These are phyloP conservation scores for Ailuropoda melanoleuca DNA, from an alignment of 2,113 vertebrate species.

Conservation along the genomic window DNA sequence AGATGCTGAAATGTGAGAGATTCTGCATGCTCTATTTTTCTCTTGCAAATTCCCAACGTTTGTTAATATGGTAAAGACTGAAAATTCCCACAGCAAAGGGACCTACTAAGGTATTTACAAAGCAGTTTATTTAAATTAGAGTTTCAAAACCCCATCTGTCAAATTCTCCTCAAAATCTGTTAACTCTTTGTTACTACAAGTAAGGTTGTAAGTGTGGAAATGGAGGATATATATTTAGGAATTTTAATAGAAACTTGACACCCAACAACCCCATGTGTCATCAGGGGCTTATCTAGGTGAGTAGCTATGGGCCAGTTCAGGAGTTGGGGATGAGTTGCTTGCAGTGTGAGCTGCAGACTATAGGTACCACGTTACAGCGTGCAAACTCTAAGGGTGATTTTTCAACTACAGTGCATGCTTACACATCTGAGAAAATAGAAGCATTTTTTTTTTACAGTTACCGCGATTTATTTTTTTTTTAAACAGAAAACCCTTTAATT, in stretches of 20 bases:
- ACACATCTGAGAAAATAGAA: neutral
- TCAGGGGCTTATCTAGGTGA: neutral
- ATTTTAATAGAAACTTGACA: neutral
- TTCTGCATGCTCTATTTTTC: neutral
- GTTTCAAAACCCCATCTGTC: neutral
- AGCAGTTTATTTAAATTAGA: neutral
- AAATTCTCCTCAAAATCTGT: neutral
- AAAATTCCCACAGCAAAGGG: neutral
- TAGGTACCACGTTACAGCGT: neutral
- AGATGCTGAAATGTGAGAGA: neutral
- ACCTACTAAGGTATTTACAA: neutral
- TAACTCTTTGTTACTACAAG: neutral
- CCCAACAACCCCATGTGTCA: neutral
- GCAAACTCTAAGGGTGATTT: neutral
- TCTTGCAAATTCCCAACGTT: neutral
- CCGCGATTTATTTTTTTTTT: neutral
- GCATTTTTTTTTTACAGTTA: neutral
- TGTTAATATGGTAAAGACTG: neutral
- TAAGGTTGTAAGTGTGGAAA: neutral
- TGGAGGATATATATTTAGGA: neutral
- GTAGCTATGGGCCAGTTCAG: neutral
- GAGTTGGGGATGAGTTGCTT: neutral
- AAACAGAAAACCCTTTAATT: conserved; percentile 85
- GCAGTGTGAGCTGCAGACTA: neutral
- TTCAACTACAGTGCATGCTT: neutral